Base-by-base conservation (phyloP, 2,797 vertebrate species). In the Lates japonicus region DNA sequence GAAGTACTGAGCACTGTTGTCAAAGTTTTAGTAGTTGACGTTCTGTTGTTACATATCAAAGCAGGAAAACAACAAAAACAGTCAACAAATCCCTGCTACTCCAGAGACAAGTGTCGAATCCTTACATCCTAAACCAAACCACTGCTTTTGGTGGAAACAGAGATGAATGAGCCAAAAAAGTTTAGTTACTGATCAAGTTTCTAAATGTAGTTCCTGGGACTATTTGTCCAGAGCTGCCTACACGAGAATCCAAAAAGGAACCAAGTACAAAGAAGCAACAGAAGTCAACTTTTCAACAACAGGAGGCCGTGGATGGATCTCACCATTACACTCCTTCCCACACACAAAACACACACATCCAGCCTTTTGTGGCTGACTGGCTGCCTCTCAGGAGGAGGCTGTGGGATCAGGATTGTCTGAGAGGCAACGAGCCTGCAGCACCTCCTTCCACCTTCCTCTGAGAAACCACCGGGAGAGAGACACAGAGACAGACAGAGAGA, bases 361-460 rank as follows among this genome's bases (percentile, higher is more conserved):
- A 58, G 41, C 19, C 67, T 49, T 63, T 79, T 78, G 55, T 62
- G 13, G 41, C 37, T 46, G 71, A 44, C 71, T 64, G 72, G 31
- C 46, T 64, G 76, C 37, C 59, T 69, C 76, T 57, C 74, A 76
- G 76, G 87, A 78, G 74, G 75, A 70, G 46, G 64, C 61, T 75
- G 80, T 70, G 64, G 82, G 84, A 83, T 70, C 70, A 76, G 66
- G 46, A 48, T 69, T 61, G 64, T 60, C 60, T 73, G 42, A 39
- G 57, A 70, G 68, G n/a, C n/a, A 29, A 25, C 51, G 0, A 58
- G 64, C 49, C 70, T 55, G 41, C 59, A 57, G 54, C 57, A 63
- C 67, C 41, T 42, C 63, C 25, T 1, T n/a, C 63, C 57, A 67
- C 67, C 35, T 44, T 60, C 33, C 0, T 20, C 58, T 46, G 55